A percentile compares a stretch with the other conserved stretches of the same genome.
phyloP scores from a whole-genome alignment of 2,888 invertebrate genomes.

The Trissolcus brochymenae region DNA sequence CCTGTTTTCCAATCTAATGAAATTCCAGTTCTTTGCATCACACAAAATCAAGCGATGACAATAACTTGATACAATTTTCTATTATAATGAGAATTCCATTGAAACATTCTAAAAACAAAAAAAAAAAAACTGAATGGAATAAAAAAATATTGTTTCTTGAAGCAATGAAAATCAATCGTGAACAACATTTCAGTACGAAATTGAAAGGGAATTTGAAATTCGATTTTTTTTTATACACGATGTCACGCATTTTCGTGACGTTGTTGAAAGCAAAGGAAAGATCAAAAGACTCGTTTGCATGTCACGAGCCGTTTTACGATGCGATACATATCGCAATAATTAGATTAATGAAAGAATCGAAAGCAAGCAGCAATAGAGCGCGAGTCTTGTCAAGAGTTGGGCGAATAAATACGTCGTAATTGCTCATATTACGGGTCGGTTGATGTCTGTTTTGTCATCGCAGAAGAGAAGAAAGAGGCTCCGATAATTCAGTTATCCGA shows the following conservation, averaged over 20 bases:
- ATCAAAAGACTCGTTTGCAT: constrained; percentile 37
- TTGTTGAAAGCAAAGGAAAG: constrained; percentile 14
- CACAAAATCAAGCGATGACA: constrained; percentile 25
- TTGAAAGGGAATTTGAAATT: too few relatives aligned
- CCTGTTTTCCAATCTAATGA: constrained; percentile 19
- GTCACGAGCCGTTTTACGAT: constrained; percentile 31
- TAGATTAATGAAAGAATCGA: constrained; percentile 40
- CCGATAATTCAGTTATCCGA: constrained; percentile 34
- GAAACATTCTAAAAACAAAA: too few relatives aligned
- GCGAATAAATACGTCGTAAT: constrained; percentile 20
- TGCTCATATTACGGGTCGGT: constrained; percentile 21
- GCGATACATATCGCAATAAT: constrained; percentile 41
- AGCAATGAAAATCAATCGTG: not conserved
- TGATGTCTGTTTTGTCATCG: constrained; percentile 26
- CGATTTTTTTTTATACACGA: not conserved
- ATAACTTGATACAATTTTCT: constrained; percentile 39
- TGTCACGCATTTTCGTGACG: not conserved
- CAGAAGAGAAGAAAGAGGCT: constrained; percentile 1
- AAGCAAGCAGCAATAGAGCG: constrained; percentile 4
- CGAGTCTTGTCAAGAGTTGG: constrained; percentile 15
- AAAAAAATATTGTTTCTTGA: constrained; percentile 20
- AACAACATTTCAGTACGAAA: too few relatives aligned
- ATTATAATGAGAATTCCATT: constrained; percentile 19
- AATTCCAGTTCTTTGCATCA: constrained; percentile 12
- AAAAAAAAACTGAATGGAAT: not conserved